phyloP scores from a whole-genome alignment of 2,797 vertebrate genomes.

The Coccyzus lansbergi region DNA sequence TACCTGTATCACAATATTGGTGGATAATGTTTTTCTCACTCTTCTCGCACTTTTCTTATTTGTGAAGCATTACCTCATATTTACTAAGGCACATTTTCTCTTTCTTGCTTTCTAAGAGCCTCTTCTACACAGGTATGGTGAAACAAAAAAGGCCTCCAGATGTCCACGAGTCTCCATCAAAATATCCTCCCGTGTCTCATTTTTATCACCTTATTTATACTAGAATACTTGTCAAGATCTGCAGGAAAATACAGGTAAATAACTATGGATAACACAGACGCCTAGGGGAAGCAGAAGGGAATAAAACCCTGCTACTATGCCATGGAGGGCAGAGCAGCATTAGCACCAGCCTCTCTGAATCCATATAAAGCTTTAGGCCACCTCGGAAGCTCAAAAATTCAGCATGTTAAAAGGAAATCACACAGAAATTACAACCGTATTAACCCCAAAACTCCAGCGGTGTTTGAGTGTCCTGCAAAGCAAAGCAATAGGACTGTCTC shows the following conservation, averaged over 20 bases:
- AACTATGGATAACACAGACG: conserved; percentile 33
- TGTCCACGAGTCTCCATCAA: not conserved
- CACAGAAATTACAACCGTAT: not conserved
- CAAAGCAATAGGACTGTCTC: not conserved
- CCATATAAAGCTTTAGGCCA: not conserved
- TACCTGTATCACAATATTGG: not conserved
- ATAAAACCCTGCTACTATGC: not conserved
- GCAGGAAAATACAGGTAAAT: conserved; percentile 53
- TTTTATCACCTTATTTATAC: conserved; percentile 41
- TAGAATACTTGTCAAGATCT: not conserved
- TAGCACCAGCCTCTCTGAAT: conserved; percentile 19
- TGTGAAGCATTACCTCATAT: not conserved
- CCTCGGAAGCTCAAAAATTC: not conserved
- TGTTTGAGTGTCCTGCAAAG: not conserved
- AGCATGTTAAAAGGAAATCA: not conserved
- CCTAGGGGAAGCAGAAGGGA: not conserved
- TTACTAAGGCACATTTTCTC: not conserved
- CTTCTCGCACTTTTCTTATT: not conserved
- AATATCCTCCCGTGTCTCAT: not conserved
- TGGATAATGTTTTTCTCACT: not conserved
- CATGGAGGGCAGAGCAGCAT: not conserved
- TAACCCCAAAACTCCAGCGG: not conserved
- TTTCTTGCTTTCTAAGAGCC: not conserved
- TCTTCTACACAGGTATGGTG: conserved; percentile 13
- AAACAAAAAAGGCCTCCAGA: conserved; percentile 34